Conservation (phyloP, 2,113 vertebrate genomes). For the Apeltes quadracus region DNA sequence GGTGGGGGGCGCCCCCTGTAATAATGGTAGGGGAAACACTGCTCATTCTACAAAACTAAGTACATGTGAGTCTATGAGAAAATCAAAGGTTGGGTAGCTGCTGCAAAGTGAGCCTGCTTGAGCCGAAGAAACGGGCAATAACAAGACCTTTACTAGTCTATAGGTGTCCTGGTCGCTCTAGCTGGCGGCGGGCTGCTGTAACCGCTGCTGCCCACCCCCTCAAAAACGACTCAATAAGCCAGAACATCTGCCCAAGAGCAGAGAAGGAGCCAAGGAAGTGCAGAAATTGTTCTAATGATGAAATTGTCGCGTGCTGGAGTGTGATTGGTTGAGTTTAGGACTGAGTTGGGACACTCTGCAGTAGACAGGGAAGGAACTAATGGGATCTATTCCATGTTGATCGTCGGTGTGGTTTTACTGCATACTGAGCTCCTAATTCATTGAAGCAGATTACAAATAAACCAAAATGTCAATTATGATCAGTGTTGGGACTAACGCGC, state of each 20-base stretch:
- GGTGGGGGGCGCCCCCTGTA: too few species aligned
- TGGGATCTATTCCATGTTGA: background rate
- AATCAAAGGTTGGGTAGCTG: background rate
- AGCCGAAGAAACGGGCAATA: slow-evolving; percentile 32
- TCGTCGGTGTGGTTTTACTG: background rate
- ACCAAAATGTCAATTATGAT: background rate
- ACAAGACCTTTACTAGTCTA: slow-evolving; percentile 43
- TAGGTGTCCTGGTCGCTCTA: slow-evolving; percentile 20
- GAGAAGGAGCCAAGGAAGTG: slow-evolving; percentile 26
- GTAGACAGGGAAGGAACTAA: background rate
- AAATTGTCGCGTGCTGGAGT: slow-evolving; percentile 5
- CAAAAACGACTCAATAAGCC: slow-evolving; percentile 59
- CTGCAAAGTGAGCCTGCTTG: background rate
- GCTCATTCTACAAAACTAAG: background rate
- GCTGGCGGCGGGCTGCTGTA: slow-evolving; percentile 37
- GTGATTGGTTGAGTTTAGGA: background rate
- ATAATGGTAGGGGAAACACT: too few species aligned
- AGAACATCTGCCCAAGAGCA: slow-evolving; percentile 59
- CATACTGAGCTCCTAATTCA: slow-evolving; percentile 14
- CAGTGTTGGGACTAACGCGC: too few species aligned
- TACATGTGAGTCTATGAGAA: too few species aligned
- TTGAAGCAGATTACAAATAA: background rate
- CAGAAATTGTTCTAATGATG: slow-evolving; percentile 31
- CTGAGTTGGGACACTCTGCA: slow-evolving; percentile 13
- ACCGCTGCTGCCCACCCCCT: slow-evolving; percentile 39